Conservation (phyloP, 2,113 vertebrate species). For the Telmatochromis sp. region DNA sequence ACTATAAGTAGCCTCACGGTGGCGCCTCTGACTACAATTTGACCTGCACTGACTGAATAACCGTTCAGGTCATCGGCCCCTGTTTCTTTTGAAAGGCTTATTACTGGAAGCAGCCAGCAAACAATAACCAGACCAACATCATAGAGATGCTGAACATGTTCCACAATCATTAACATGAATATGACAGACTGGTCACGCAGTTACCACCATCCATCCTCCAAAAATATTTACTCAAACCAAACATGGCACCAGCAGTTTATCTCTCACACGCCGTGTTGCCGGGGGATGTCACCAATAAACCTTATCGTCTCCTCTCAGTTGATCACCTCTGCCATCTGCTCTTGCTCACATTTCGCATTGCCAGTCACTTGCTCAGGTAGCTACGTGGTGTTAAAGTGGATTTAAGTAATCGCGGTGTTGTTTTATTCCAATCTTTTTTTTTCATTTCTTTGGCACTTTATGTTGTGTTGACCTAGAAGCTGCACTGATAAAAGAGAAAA, state of each 20-base stretch:
- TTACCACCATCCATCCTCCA: conserved; percentile 14
- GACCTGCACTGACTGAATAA: neutral
- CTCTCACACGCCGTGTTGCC: conserved; percentile 42
- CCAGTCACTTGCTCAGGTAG: neutral
- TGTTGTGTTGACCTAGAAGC: neutral
- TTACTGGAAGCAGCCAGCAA: neutral
- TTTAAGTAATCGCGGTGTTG: neutral
- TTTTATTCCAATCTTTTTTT: neutral
- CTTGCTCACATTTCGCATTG: neutral
- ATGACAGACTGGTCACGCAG: neutral
- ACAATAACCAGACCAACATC: neutral
- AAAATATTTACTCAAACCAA: conserved; percentile 65
- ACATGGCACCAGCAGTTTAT: conserved; percentile 33
- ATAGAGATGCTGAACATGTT: neutral
- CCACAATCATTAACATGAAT: conserved; percentile 2
- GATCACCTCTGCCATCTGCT: conserved; percentile 58
- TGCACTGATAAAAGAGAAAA: neutral
- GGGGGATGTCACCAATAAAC: conserved; percentile 57
- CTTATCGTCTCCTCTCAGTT: conserved; percentile 39
- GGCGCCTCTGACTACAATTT: conserved; percentile 25
- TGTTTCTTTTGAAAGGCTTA: neutral
- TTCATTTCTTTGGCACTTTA: neutral
- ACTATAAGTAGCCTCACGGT: conserved; percentile 28
- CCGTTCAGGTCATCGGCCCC: neutral
- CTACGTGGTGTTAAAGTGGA: neutral